A percentile compares a stretch with the other conserved stretches of the same genome.
These are phyloP conservation scores for Gasterosteus aculeatus DNA, from an alignment of 2,113 vertebrate genomes.

Conservation along the genomic window DNA sequence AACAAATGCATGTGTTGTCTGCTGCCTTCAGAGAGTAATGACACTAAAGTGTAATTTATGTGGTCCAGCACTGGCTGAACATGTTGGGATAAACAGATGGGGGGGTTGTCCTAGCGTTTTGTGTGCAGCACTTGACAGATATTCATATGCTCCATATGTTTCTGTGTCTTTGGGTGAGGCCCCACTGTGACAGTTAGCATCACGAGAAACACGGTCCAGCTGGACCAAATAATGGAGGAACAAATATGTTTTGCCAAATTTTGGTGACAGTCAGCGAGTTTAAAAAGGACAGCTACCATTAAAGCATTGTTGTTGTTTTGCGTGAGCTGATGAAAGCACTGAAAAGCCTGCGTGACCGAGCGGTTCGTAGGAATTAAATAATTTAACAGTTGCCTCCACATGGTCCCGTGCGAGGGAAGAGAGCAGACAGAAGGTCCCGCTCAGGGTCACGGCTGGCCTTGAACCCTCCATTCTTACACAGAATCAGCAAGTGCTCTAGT, in stretches of 20 bases:
- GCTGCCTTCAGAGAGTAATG: neutral
- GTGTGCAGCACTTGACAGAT: neutral
- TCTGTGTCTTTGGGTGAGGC: neutral
- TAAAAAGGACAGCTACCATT: neutral
- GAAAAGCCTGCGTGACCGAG: neutral
- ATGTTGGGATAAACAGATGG: neutral
- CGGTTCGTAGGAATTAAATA: neutral
- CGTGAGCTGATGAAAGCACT: neutral
- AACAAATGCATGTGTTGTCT: neutral
- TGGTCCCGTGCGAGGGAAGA: neutral
- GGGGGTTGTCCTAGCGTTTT: neutral
- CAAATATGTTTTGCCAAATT: neutral
- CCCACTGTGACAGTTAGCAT: neutral
- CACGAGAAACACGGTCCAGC: neutral
- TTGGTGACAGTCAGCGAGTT: neutral
- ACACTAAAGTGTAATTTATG: neutral
- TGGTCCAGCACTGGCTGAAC: neutral
- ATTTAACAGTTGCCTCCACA: neutral
- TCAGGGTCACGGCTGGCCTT: constrained; percentile 5
- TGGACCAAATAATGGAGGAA: neutral
- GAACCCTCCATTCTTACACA: neutral
- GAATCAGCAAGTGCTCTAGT: constrained; percentile 11
- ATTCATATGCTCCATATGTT: constrained; percentile 1
- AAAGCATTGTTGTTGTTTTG: neutral
- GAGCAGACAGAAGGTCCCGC: neutral